A percentile compares a stretch with the other conserved stretches of the same genome.
These are phyloP conservation scores for Agrenia bidenticulata DNA, from an alignment of 2,888 invertebrate genomes.

Conservation along the genomic window DNA sequence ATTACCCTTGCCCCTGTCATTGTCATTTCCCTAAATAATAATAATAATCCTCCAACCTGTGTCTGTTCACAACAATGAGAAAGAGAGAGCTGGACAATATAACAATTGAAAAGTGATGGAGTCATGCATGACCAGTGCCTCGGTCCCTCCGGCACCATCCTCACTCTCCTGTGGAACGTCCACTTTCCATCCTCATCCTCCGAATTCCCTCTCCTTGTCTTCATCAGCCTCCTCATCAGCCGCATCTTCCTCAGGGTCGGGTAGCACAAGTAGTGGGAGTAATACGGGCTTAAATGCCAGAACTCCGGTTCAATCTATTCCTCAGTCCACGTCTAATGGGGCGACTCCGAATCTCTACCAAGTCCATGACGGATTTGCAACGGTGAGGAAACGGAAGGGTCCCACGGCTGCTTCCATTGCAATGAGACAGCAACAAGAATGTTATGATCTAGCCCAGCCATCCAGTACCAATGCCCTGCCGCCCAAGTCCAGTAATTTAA, in stretches of 20 bases:
- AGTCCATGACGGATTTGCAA: slow-evolving; percentile 81
- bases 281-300: slow-evolving; percentile 37
- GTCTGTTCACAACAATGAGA: background rate
- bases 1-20: background rate
- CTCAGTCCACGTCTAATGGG: slow-evolving; percentile 15
- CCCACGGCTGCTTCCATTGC: slow-evolving; percentile 50
- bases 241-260: slow-evolving; percentile 9
- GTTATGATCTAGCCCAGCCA: slow-evolving; percentile 46
- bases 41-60: background rate
- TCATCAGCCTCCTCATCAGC: slow-evolving; percentile 5
- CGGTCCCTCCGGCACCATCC: slow-evolving; percentile 1
- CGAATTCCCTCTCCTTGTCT: slow-evolving; percentile 18
- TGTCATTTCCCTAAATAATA: slow-evolving; percentile 9
- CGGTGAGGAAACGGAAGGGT: slow-evolving; percentile 61
- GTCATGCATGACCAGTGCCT: slow-evolving; percentile 10
- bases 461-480: slow-evolving; percentile 3
- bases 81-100: background rate
- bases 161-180: slow-evolving; percentile 6
- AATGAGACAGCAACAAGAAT: slow-evolving; percentile 45
- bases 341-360: slow-evolving; percentile 34
- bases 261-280: slow-evolving; percentile 34
- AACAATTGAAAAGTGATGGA: slow-evolving; percentile 6
- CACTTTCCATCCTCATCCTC: slow-evolving; percentile 14
- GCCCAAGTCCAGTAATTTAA: background rate
- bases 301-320: slow-evolving; percentile 36